Base-by-base conservation (phyloP, 2,797 vertebrate species). In the Falco concolor region DNA sequence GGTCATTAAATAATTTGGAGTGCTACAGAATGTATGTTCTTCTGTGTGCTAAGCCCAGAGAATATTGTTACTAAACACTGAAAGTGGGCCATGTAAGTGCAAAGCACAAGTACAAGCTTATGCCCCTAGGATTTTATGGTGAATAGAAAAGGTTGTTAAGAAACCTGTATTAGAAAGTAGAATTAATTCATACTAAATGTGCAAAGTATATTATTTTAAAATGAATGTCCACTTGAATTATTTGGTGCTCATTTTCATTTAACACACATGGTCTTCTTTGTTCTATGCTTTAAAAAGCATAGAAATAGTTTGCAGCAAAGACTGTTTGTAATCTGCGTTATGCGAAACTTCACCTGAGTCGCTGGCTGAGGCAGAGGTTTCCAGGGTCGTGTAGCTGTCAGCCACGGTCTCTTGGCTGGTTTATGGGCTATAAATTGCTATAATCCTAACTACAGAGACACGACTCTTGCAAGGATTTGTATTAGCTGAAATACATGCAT, bases 1-100 rank as follows among this genome's bases (percentile, higher is more conserved):
- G 78, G 84, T 95, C 90, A 89, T 93, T 75, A 95, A 96, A 91
- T 95, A 92, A 92, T 90, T 60, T 87, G 93, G 75, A 92, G 64
- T 72, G 88, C 84, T 90, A 34, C 65, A 93, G 78, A 64, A 64
- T 57, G 65, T 84, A 56, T 61, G 93, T 94, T 86, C 74, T 90
- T 83, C 56, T 91, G 1, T 53, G 81, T 52, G 34, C 45, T 91
- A 86, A 96, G 73, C 72, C 80, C 36, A 30, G 68, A 87, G 80
- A 73, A 75, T 32, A 17, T 77, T 91, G 85, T 89, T 79, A 70
- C 54, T 77, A 85, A 92, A 80, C 63, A 34, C 54, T 77, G 16
- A 30, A 61, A 89, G 60, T 49, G 38, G 60, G 50, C 67, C 76
- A 50, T 15, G 21, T 65, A 74, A 92, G 63, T 47, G 79, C 68